A percentile compares a stretch with the other conserved stretches of the same genome.
phyloP scores from a whole-genome alignment of 2,888 invertebrate species.

The Theristus sp. region DNA sequence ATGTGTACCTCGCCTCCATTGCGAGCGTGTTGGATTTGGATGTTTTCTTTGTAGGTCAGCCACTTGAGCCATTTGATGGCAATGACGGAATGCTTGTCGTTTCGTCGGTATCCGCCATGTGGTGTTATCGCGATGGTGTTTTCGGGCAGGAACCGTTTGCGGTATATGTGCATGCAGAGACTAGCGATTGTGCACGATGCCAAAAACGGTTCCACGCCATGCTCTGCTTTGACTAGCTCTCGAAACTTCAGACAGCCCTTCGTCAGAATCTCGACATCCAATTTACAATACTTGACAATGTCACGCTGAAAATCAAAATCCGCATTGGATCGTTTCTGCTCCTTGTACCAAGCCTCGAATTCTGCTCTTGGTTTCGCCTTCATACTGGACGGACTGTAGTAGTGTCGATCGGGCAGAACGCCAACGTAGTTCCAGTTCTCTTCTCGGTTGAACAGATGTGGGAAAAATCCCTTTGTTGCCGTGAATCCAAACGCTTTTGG shows the following conservation, averaged over 20 bases:
- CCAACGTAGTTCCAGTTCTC: background rate
- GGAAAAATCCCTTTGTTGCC: background rate
- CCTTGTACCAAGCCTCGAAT: background rate
- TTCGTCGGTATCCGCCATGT: slow-evolving; percentile 6
- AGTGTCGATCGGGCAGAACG: background rate
- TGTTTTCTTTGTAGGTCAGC: slow-evolving; percentile 1
- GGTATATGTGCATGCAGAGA: slow-evolving; percentile 9
- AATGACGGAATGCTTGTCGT: slow-evolving; percentile 4
- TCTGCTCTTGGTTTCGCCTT: background rate
- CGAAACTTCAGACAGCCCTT: slow-evolving; percentile 8
- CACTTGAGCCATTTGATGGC: slow-evolving; percentile 11
- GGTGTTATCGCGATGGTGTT: slow-evolving; percentile 10
- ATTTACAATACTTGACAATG: slow-evolving; percentile 11
- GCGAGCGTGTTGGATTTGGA: slow-evolving; percentile 5
- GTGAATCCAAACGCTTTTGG: background rate
- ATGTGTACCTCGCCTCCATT: slow-evolving; percentile 10
- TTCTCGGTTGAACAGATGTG: background rate
- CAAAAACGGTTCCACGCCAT: slow-evolving; percentile 9
- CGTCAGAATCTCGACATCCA: slow-evolving; percentile 10
- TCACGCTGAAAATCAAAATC: slow-evolving; percentile 12
- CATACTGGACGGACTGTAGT: background rate
- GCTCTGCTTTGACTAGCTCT: background rate
- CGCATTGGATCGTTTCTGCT: background rate
- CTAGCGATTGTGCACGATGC: slow-evolving; percentile 10
- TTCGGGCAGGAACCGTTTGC: slow-evolving; percentile 6